phyloP scores from a whole-genome alignment of 2,888 invertebrate genomes.

The Trachelus stipa region DNA sequence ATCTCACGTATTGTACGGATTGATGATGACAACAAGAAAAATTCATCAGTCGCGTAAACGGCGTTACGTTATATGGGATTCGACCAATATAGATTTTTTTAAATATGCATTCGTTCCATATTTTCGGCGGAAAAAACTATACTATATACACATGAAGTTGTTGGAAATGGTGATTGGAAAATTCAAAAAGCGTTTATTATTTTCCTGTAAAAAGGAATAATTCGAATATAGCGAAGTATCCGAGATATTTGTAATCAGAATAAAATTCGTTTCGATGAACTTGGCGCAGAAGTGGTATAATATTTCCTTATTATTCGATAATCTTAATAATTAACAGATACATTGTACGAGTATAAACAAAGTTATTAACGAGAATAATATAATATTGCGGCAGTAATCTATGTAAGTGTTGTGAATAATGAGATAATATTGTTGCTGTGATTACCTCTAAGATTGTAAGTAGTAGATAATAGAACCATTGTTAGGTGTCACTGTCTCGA shows the following conservation, averaged over 20 bases:
- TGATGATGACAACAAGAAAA: neutral
- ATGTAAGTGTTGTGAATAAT: slow-evolving; percentile 68
- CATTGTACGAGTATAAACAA: slow-evolving; percentile 60
- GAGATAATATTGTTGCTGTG: slow-evolving; percentile 68
- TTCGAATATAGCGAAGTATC: neutral
- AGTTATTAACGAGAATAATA: slow-evolving; percentile 62
- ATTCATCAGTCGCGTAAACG: neutral
- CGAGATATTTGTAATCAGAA: neutral
- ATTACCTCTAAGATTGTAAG: slow-evolving; percentile 67
- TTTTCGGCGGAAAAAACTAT: neutral
- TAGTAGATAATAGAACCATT: slow-evolving; percentile 64
- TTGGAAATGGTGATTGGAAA: neutral
- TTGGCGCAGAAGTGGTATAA: slow-evolving; percentile 10
- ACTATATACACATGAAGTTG: neutral
- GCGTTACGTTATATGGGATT: neutral
- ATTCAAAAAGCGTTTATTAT: neutral
- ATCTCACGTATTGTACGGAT: neutral
- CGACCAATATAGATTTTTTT: neutral
- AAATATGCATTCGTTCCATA: neutral
- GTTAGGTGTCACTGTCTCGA: slow-evolving; percentile 66
- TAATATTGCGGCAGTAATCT: slow-evolving; percentile 66
- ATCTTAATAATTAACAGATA: slow-evolving; percentile 56
- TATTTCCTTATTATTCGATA: slow-evolving; percentile 48
- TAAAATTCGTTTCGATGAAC: neutral
- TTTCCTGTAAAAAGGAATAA: neutral